Percentiles rank a stretch among this genome's conserved stretches.
Conservation (phyloP, 2,113 vertebrate genomes). For the Cyphomyrus discorhynchus region DNA sequence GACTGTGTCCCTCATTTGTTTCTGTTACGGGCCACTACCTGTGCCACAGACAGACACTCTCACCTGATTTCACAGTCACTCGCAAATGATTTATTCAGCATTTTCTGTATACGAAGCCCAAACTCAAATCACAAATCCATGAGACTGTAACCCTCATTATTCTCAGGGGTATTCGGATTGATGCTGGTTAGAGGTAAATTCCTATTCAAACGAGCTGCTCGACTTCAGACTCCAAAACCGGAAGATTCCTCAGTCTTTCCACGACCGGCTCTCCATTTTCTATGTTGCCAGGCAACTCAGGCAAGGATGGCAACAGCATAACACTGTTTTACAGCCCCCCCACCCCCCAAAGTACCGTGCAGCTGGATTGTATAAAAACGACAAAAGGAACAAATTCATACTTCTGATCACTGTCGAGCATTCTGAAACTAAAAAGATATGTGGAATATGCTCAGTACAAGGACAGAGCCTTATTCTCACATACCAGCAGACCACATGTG, state of each 20-base stretch:
- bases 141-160: not conserved
- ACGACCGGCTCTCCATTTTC: conserved; percentile 4
- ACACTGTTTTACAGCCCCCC: not conserved
- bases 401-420: not conserved
- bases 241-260: not conserved
- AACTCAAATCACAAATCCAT: not conserved
- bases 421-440: conserved; percentile 3
- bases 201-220: not conserved
- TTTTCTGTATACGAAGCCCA: not conserved
- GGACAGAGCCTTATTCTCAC: not conserved
- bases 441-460: not conserved
- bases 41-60: not conserved
- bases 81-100: not conserved
- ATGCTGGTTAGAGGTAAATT: not conserved
- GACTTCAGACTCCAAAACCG: not conserved
- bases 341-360: not conserved
- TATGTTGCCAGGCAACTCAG: conserved; percentile 22
- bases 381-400: not conserved
- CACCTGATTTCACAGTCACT: not conserved
- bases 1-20: not conserved
- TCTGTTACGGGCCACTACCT: too few relatives aligned
- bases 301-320: conserved; percentile 12
- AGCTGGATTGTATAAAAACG: conserved; percentile 25
- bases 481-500: not conserved
- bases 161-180: not conserved